phyloP scores from a whole-genome alignment of 2,113 vertebrate species.

The Sylvia atricapilla region DNA sequence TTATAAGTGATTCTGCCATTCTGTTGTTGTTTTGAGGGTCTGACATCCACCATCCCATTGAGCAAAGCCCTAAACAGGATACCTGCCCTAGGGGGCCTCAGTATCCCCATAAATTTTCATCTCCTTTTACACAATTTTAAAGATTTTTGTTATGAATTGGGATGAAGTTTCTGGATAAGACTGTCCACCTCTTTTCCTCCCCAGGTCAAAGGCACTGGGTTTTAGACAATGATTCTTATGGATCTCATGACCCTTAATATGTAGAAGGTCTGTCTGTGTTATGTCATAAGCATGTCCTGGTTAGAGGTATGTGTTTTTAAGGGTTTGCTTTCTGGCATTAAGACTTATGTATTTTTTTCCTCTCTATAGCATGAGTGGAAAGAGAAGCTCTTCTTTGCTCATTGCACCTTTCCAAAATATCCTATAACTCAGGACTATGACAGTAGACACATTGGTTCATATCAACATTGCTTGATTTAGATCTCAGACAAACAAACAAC shows the following conservation, averaged over 20 bases:
- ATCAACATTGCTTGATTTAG: neutral
- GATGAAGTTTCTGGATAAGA: neutral
- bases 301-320: fast-evolving
- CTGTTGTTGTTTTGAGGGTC: neutral
- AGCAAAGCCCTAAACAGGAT: neutral
- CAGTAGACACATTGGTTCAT: neutral
- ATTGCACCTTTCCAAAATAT: neutral
- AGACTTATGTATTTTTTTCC: neutral
- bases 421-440: neutral
- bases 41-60: neutral
- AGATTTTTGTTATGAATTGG: neutral
- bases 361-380: neutral
- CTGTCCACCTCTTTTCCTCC: neutral
- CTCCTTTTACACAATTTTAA: neutral
- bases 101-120: neutral
- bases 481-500: neutral
- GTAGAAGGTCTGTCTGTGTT: neutral
- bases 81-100: neutral
- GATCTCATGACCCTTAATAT: neutral
- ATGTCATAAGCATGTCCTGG: neutral
- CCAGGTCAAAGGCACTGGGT: neutral
- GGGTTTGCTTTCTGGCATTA: neutral
- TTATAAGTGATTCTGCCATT: neutral
- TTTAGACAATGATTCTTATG: neutral
- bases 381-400: neutral